A percentile compares a stretch with the other conserved stretches of the same genome.
Evolutionary conservation across 1,140 invertebrate species (phyloP).

Genomic region (Musca vetustissima): DNA sequence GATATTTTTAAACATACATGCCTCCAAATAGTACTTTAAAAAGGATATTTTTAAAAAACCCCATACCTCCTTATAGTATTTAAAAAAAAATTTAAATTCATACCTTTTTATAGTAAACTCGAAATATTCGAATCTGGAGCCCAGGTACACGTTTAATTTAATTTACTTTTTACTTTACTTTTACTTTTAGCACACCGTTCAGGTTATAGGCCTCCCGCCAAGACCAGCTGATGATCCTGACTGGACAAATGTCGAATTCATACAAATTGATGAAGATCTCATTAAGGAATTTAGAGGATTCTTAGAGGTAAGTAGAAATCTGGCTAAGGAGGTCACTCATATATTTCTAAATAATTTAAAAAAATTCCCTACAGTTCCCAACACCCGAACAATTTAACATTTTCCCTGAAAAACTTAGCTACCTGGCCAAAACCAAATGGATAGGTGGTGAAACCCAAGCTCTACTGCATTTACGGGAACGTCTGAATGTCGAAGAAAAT

Average conservation of each 20-base stretch:
- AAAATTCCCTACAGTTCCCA: slow-evolving; percentile 52
- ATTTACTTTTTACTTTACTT: slow-evolving; percentile 7
- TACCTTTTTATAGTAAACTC: too few species aligned
- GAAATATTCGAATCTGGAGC: neutral
- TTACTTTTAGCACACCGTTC: slow-evolving; percentile 61
- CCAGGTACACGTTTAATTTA: neutral
- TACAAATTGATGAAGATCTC: slow-evolving; percentile 55
- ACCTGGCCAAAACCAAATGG: slow-evolving; percentile 56
- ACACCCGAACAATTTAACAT: slow-evolving; percentile 65
- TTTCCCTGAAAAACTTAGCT: slow-evolving; percentile 54
- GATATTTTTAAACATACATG: too few species aligned
- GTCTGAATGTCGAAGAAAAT: slow-evolving; percentile 62
- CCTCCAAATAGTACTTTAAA: too few species aligned
- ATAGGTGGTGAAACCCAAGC: slow-evolving; percentile 71
- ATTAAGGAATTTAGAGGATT: slow-evolving; percentile 57
- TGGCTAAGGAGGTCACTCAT: neutral
- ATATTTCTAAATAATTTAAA: neutral
- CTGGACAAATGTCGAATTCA: slow-evolving; percentile 59
- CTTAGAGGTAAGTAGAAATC: slow-evolving; percentile 51
- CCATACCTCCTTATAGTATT: too few species aligned
- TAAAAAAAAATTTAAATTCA: neutral
- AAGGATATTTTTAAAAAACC: too few species aligned
- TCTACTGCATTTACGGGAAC: slow-evolving; percentile 59
- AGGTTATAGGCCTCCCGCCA: slow-evolving; percentile 65
- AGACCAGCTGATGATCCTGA: slow-evolving; percentile 60